Evolutionary conservation across 2,797 vertebrate species (phyloP).

Genomic region (Astyanax mexicanus): DNA sequence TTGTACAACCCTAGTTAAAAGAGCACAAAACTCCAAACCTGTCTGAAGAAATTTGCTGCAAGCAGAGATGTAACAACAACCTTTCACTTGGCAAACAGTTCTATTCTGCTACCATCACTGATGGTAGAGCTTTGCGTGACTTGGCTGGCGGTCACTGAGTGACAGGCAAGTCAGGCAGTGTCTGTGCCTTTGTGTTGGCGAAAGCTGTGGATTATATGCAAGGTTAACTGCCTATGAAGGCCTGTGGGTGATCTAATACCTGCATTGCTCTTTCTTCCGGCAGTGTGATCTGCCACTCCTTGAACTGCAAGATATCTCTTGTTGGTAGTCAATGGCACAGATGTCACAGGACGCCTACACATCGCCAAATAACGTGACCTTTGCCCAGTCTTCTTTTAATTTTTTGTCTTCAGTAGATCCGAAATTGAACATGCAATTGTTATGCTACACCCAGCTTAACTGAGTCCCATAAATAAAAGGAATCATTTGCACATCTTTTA

Average conservation of each 20-base stretch:
- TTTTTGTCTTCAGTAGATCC: no score
- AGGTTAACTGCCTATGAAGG: constrained; percentile 34
- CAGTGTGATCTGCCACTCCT: background rate
- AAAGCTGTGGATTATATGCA: constrained; percentile 18
- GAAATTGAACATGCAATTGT: no score
- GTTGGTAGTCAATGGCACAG: no score
- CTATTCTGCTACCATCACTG: background rate
- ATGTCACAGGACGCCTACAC: no score
- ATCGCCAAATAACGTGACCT: no score
- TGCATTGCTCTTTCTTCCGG: background rate
- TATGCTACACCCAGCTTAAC: no score
- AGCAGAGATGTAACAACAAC: background rate
- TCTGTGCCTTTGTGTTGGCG: constrained; percentile 9
- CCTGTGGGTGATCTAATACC: constrained; percentile 23
- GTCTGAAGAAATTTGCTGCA: background rate
- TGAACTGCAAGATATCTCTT: background rate
- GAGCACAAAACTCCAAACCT: background rate
- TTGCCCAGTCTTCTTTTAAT: no score
- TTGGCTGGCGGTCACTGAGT: background rate
- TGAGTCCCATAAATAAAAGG: no score
- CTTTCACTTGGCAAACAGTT: background rate
- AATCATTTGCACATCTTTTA: no score
- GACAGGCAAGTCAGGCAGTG: background rate
- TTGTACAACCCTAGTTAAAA: no score
- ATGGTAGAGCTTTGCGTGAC: background rate